These are phyloP conservation scores for Sepiola atlantica DNA, from an alignment of 2,888 invertebrate genomes.

Conservation along the genomic window DNA sequence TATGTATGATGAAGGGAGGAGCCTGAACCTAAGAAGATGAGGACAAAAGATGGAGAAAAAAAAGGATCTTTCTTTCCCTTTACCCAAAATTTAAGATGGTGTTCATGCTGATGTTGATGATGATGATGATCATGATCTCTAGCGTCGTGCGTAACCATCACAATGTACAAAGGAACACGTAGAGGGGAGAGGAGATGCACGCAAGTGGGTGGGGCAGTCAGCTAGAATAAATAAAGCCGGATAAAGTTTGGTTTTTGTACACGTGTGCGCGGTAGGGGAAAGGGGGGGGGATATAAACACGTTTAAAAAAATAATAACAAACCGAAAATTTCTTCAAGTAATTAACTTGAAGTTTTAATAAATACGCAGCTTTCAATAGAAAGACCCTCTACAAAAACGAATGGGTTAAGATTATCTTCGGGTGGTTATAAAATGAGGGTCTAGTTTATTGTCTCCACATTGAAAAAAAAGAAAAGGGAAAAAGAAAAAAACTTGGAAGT, in stretches of 20 bases:
- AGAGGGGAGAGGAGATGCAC: neutral
- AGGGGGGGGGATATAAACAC: neutral
- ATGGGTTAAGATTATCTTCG: neutral
- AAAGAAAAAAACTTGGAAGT: too few relatives aligned
- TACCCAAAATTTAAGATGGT: neutral
- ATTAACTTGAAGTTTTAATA: neutral
- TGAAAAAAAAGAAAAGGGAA: neutral
- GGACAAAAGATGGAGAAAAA: slow-evolving; percentile 32
- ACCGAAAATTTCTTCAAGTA: neutral
- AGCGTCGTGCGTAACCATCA: neutral
- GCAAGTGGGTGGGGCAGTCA: neutral
- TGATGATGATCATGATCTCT: neutral
- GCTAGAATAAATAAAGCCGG: neutral
- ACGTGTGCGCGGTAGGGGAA: neutral
- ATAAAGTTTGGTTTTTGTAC: neutral
- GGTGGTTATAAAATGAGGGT: neutral
- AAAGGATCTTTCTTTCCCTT: neutral
- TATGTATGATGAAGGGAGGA: slow-evolving; percentile 32
- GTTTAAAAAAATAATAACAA: neutral
- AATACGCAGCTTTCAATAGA: neutral
- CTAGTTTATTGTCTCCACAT: slow-evolving; percentile 19
- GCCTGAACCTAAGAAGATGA: slow-evolving; percentile 15
- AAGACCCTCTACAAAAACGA: neutral
- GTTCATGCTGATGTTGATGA: neutral
- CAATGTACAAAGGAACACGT: neutral